These are phyloP conservation scores for Galbula dea DNA, from an alignment of 2,113 vertebrate genomes.

Conservation along the genomic window DNA sequence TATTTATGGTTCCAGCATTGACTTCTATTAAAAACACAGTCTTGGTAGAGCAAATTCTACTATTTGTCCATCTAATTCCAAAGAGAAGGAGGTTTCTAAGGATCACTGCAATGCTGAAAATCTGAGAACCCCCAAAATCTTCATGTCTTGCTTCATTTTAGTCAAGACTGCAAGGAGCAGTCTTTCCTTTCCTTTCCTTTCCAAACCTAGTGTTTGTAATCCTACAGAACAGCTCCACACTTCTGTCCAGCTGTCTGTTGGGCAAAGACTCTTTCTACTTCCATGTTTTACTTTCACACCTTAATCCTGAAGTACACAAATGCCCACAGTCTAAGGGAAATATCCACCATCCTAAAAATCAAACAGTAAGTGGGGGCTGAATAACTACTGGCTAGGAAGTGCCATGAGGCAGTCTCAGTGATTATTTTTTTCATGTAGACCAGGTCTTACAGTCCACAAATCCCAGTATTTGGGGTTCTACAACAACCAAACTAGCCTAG, in stretches of 20 bases:
- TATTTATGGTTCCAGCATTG: constrained; percentile 45
- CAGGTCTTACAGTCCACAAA: neutral
- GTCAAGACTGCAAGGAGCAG: neutral
- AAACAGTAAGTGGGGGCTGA: neutral
- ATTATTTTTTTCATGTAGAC: neutral
- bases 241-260: neutral
- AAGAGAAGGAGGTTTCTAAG: neutral
- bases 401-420: neutral
- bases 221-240: neutral
- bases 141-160: neutral
- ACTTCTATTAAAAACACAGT: constrained; percentile 48
- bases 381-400: neutral
- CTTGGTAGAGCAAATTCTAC: neutral
- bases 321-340: neutral
- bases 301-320: neutral
- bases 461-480: neutral
- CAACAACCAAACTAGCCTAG: neutral
- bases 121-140: neutral
- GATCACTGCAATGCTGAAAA: neutral
- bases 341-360: neutral
- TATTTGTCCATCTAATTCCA: constrained; percentile 27
- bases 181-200: neutral
- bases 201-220: neutral
- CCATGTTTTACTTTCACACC: neutral
- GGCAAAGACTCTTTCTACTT: neutral